phyloP scores from a whole-genome alignment of 2,113 vertebrate genomes.

The Nycticryphes semicollaris region DNA sequence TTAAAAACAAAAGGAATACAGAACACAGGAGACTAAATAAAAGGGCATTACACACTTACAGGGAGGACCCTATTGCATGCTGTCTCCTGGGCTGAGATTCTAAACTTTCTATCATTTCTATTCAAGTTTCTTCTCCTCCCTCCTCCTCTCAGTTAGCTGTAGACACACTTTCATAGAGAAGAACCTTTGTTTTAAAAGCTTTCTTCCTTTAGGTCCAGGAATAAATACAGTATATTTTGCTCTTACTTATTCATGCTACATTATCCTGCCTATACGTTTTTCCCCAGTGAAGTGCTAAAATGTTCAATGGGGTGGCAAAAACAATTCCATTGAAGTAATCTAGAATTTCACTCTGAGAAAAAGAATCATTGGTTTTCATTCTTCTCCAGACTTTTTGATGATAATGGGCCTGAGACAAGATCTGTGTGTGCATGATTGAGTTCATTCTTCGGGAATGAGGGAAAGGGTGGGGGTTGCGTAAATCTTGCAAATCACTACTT shows the following conservation, averaged over 20 bases:
- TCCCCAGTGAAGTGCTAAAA: not conserved
- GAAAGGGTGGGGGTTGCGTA: not conserved
- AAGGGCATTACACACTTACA: not conserved
- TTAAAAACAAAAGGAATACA: not conserved
- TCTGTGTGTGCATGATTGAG: not conserved
- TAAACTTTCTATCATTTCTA: not conserved
- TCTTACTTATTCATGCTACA: not conserved
- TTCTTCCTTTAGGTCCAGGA: not conserved
- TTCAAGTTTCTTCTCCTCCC: not conserved
- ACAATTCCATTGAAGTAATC: not conserved
- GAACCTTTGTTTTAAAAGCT: not conserved
- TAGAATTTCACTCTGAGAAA: not conserved
- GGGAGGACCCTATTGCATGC: not conserved
- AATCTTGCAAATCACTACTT: not conserved
- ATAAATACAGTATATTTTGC: not conserved
- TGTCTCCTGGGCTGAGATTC: not conserved
- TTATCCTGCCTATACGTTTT: not conserved
- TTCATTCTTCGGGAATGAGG: not conserved
- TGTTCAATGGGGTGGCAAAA: not conserved
- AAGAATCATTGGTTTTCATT: not conserved
- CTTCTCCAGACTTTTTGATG: not conserved
- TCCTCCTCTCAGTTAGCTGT: not conserved
- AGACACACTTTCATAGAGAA: not conserved
- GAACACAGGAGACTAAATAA: not conserved
- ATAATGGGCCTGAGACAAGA: not conserved